Base-by-base conservation (phyloP, 2,888 invertebrate genomes). In the Synanthedon andrenaeformis region DNA sequence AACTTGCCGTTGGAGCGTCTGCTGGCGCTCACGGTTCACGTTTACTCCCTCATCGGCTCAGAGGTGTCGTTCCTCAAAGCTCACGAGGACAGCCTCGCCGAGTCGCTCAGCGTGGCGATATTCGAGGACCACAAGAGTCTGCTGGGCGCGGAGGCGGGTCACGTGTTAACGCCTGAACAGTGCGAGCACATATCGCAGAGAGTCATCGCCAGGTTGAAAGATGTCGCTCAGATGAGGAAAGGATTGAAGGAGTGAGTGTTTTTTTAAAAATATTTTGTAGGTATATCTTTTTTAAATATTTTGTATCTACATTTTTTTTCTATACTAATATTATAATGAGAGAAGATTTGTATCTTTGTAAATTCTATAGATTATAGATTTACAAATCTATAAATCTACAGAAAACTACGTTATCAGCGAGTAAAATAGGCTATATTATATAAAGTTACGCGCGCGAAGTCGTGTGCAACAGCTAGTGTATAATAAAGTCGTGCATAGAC, bases 21-120 rank as follows among this genome's bases (percentile, higher is more conserved):
- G 0, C 71, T 92, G 6, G 87, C 89, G 1, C 70, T 92, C 14
- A 70, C 92, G 4, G 83, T 91, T 41, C 88, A 91, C 63, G 74
- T 91, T 0, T 92, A 91, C 65, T 90, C 92, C 0, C 69, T 92
- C 19, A 85, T 87, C 50, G 91, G 91, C 1, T 89, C 82, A 0
- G 90, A 90, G 57, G 82, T 90, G 5, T 72, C 79, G 0, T 90
- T 91, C 63, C 77, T 89, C 2, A 66, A 75, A 12, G 74, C 82
- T 50, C 90, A 91, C 58, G 89, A 90, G 63, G 79, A 82, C 12
- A 74, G 73, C 4, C 69, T 91, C 0, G 70, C 79, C 52, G 81
- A 82, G 52, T 76, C 89, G 0, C 70, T 92, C 4, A 79, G 82
- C 52, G 85, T 84, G 51, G 91, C 91, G 54, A 79, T 92, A 62